These are phyloP conservation scores for Teinopalpus imperialis DNA, from an alignment of 2,888 invertebrate genomes.

Conservation along the genomic window DNA sequence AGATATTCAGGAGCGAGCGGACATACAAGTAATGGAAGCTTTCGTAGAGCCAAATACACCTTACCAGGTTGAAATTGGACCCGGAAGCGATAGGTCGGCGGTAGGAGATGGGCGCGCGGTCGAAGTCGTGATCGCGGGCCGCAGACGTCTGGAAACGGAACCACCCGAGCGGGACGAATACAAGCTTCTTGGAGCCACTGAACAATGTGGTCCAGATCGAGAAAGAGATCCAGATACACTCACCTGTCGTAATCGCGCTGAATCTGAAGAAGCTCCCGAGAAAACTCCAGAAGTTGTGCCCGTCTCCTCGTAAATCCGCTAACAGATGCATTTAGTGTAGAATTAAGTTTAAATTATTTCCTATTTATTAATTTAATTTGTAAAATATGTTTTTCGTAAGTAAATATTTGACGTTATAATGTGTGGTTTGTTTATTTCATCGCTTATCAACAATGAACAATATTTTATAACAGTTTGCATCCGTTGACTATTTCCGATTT, in stretches of 20 bases:
- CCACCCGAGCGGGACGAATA: slow-evolving; percentile 54
- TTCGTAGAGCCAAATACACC: slow-evolving; percentile 87
- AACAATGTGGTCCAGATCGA: slow-evolving; percentile 89
- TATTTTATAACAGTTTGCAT: too few relatives aligned
- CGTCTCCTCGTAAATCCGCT: slow-evolving; percentile 47
- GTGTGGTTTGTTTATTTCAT: slow-evolving; percentile 7
- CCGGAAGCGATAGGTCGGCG: slow-evolving; percentile 42
- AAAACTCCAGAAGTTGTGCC: slow-evolving; percentile 51
- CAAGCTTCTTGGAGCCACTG: slow-evolving; percentile 84
- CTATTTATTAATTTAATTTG: slow-evolving; percentile 28
- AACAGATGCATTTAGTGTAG: slow-evolving; percentile 34
- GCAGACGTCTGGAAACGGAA: slow-evolving; percentile 50
- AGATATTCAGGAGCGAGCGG: slow-evolving; percentile 59
- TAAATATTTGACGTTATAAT: slow-evolving; percentile 25
- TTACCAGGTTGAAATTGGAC: slow-evolving; percentile 85
- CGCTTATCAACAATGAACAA: too few relatives aligned
- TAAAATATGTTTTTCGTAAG: slow-evolving; percentile 29
- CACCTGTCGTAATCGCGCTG: slow-evolving; percentile 60
- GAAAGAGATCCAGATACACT: slow-evolving; percentile 86
- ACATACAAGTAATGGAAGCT: slow-evolving; percentile 68
- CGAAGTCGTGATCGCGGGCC: slow-evolving; percentile 66
- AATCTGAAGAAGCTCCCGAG: slow-evolving; percentile 26
- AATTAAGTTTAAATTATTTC: slow-evolving; percentile 49
- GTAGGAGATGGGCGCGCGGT: slow-evolving; percentile 51
- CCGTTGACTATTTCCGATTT: too few relatives aligned